Percentiles rank a stretch among this genome's conserved stretches.
Conservation (phyloP, 1,140 invertebrate genomes). For the Sitobion miscanthi region DNA sequence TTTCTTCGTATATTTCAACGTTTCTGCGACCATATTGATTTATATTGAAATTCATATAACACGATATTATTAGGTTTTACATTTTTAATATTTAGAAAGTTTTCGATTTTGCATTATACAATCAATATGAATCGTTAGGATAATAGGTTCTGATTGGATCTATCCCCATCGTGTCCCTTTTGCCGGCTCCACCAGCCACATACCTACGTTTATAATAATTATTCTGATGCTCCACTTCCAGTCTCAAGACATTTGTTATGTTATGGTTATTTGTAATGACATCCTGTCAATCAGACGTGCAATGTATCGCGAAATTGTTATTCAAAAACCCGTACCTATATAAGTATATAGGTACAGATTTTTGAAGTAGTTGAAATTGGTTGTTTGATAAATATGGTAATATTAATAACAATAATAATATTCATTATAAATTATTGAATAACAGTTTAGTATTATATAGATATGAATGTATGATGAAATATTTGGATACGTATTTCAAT, state of each 20-base stretch:
- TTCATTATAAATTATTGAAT: background rate
- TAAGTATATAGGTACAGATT: no score
- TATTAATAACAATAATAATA: background rate
- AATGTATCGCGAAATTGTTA: slow-evolving; percentile 7
- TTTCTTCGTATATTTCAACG: background rate
- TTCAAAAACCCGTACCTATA: background rate
- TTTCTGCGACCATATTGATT: background rate
- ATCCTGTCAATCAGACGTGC: background rate
- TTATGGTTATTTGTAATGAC: background rate
- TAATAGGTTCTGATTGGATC: background rate
- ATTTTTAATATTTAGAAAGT: background rate
- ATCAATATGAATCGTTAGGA: background rate
- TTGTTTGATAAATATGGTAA: background rate
- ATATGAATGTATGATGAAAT: no score
- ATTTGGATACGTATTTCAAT: background rate
- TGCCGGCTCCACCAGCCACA: no score
- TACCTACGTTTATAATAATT: background rate
- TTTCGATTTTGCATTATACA: background rate
- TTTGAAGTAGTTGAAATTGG: background rate
- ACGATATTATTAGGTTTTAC: background rate
- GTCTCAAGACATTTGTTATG: background rate
- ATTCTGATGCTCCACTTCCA: background rate
- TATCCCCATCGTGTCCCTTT: background rate
- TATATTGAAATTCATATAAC: background rate
- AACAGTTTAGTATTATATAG: background rate